phyloP scores from a whole-genome alignment of 2,113 vertebrate genomes.

The Arenaria interpres region DNA sequence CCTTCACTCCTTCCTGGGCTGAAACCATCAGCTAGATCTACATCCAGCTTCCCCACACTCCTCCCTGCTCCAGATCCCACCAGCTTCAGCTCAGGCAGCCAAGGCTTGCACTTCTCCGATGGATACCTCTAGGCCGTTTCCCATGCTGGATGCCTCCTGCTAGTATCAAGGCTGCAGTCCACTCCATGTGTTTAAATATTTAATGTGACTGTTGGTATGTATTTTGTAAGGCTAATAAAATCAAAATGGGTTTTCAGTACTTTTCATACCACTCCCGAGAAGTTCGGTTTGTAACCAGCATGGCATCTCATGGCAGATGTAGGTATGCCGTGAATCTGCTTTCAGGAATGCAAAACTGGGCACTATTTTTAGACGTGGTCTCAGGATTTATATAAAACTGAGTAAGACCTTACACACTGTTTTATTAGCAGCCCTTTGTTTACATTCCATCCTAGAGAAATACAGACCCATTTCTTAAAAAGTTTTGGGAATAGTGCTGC shows the following conservation, averaged over 20 bases:
- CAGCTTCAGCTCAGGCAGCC: neutral
- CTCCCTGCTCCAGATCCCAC: neutral
- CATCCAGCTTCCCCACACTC: neutral
- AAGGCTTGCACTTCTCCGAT: neutral
- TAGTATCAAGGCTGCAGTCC: neutral
- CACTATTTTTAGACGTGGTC: neutral
- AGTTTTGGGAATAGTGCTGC: neutral
- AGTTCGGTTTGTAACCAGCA: neutral
- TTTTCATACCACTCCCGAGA: neutral
- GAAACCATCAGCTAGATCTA: neutral
- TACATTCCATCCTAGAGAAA: neutral
- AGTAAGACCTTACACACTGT: neutral
- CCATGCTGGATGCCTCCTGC: neutral
- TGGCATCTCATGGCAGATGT: neutral
- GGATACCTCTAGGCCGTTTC: neutral
- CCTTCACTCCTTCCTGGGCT: neutral
- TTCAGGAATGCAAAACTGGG: neutral
- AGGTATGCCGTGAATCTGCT: neutral
- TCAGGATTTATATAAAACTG: neutral
- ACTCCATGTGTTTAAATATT: neutral
- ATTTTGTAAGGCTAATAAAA: neutral
- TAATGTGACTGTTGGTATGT: neutral
- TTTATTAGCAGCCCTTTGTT: neutral
- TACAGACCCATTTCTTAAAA: neutral
- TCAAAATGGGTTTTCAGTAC: neutral